phyloP scores from a whole-genome alignment of 2,888 invertebrate genomes.

The Lycaena phlaeas region DNA sequence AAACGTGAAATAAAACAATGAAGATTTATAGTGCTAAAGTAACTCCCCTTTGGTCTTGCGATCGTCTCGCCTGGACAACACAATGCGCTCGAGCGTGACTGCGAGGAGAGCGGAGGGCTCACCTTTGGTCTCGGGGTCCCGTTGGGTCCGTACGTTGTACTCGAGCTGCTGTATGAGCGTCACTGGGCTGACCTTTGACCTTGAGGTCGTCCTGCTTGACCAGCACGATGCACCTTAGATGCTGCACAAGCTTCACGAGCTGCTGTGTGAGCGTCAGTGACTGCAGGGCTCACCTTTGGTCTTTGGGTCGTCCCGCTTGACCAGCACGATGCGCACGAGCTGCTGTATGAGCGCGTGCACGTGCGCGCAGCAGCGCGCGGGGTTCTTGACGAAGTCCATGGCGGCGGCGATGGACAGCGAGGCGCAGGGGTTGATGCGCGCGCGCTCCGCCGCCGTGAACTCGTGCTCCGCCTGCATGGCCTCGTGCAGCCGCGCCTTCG shows the following conservation, averaged over 20 bases:
- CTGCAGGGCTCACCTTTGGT: conserved; percentile 85
- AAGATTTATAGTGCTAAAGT: no score
- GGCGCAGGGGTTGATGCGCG: conserved; percentile 91
- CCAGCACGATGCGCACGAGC: conserved; percentile 86
- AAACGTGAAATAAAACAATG: no score
- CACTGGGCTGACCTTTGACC: no score
- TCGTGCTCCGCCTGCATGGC: conserved; percentile 92
- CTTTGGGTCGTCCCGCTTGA: conserved; percentile 90
- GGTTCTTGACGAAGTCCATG: conserved; percentile 96
- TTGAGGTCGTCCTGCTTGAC: no score
- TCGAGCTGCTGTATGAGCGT: no score
- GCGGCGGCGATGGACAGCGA: conserved; percentile 94
- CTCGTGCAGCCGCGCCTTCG: conserved; percentile 94
- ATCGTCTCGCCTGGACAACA: conserved; percentile 89
- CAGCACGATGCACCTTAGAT: no score
- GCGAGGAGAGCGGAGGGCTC: no score
- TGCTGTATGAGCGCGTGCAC: conserved; percentile 91
- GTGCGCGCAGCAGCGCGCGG: conserved; percentile 92
- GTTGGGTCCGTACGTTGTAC: no score
- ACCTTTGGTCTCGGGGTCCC: conserved; percentile 92
- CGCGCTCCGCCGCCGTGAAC: conserved; percentile 87
- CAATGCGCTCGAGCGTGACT: conserved; percentile 88
- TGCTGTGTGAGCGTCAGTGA: no score
- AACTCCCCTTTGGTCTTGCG: conserved; percentile 86
- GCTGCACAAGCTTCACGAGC: no score